A percentile compares a stretch with the other conserved stretches of the same genome.
phyloP scores from a whole-genome alignment of 2,797 vertebrate species.

The Phataginus tetradactyla region DNA sequence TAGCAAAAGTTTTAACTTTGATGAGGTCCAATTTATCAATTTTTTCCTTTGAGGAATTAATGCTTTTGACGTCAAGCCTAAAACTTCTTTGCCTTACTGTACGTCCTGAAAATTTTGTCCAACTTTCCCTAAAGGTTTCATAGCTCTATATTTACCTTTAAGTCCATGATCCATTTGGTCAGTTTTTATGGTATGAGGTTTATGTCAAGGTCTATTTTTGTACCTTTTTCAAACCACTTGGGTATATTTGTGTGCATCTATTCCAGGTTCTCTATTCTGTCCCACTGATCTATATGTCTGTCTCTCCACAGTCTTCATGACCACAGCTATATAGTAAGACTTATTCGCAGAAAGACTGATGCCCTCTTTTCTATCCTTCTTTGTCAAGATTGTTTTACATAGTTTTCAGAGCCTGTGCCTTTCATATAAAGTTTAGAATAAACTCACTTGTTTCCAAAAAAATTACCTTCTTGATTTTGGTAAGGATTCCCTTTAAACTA shows the following conservation, averaged over 20 bases:
- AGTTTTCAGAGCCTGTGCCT: background rate
- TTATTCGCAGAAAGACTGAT: background rate
- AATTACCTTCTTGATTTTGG: background rate
- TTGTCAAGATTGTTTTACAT: background rate
- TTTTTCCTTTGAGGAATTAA: background rate
- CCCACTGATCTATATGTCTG: background rate
- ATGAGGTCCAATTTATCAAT: background rate
- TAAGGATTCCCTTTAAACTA: background rate
- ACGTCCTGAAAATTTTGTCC: background rate
- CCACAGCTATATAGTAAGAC: fast-evolving
- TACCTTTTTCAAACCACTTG: background rate
- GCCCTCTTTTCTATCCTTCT: background rate
- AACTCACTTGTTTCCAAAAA: background rate
- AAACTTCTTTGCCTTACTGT: background rate
- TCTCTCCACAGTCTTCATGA: background rate
- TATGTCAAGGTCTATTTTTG: background rate
- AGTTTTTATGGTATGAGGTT: background rate
- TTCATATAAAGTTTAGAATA: background rate
- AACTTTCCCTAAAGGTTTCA: background rate
- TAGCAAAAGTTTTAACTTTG: background rate
- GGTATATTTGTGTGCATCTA: background rate
- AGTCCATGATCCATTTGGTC: background rate
- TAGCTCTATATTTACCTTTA: background rate
- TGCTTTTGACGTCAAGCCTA: background rate
- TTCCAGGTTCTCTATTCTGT: background rate